A percentile compares a stretch with the other conserved stretches of the same genome.
phyloP scores from a whole-genome alignment of 2,113 vertebrate genomes.

The Mystacornis crossleyi region DNA sequence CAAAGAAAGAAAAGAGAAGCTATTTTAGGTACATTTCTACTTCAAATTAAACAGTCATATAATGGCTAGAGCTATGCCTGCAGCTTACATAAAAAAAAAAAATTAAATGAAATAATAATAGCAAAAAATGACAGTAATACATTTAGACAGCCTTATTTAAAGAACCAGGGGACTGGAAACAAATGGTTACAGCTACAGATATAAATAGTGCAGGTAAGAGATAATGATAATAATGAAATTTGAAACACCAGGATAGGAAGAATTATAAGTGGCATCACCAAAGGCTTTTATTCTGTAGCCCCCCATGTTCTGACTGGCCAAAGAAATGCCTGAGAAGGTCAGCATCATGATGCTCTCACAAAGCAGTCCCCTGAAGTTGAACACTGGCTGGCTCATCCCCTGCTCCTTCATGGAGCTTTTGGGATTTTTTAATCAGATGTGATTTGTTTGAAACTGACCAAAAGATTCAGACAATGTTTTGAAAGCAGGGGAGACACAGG shows the following conservation, averaged over 20 bases:
- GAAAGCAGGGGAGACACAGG: neutral
- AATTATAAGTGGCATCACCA: neutral
- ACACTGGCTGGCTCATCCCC: rapidly evolving
- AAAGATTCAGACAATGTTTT: neutral
- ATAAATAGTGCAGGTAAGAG: neutral
- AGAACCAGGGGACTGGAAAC: neutral
- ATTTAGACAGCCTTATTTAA: neutral
- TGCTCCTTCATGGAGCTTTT: neutral
- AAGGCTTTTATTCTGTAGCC: neutral
- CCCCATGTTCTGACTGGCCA: neutral
- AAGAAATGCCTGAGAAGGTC: neutral
- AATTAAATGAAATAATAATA: neutral
- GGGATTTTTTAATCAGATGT: neutral
- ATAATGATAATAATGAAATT: neutral
- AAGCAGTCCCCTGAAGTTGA: neutral
- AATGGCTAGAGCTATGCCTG: neutral
- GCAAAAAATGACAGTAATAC: neutral
- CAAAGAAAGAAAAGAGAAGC: neutral
- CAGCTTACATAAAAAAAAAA: neutral
- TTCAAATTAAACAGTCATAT: neutral
- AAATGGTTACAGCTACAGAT: neutral
- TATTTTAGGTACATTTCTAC: neutral
- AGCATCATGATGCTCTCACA: rapidly evolving
- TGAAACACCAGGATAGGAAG: neutral
- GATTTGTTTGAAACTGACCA: neutral